Percentiles rank a stretch among this genome's conserved stretches.
Evolutionary conservation across 2,113 vertebrate species (phyloP).

Genomic region (Poecilia latipinna): DNA sequence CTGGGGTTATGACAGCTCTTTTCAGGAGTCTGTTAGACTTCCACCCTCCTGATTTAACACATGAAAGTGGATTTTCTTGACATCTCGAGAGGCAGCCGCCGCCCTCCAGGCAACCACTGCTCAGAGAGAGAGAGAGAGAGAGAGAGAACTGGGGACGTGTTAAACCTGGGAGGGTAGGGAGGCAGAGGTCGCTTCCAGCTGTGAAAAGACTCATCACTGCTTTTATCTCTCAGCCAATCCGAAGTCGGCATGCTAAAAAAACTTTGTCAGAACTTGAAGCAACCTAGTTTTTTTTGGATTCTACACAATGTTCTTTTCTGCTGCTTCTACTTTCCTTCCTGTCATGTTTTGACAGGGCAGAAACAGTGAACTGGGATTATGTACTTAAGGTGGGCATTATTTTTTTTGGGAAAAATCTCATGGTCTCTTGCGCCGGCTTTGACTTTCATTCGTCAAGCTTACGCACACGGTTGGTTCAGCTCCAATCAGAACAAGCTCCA

Average conservation of each 20-base stretch:
- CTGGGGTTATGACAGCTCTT: slow-evolving; percentile 56
- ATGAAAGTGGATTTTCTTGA: slow-evolving; percentile 58
- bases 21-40: slow-evolving; percentile 39
- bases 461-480: slow-evolving; percentile 13
- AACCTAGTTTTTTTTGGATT: slow-evolving; percentile 31
- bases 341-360: slow-evolving; percentile 39
- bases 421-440: slow-evolving; percentile 5
- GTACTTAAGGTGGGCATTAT: slow-evolving; percentile 16
- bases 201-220: slow-evolving; percentile 39
- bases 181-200: slow-evolving; percentile 36
- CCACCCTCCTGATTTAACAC: slow-evolving; percentile 33
- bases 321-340: not conserved
- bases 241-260: slow-evolving; percentile 12
- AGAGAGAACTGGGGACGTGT: slow-evolving; percentile 37
- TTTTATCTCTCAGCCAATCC: slow-evolving; percentile 41
- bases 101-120: slow-evolving; percentile 49
- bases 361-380: slow-evolving; percentile 27
- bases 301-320: slow-evolving; percentile 7
- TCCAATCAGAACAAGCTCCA: slow-evolving; percentile 11
- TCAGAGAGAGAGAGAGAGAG: slow-evolving; percentile 31
- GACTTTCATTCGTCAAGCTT: slow-evolving; percentile 24
- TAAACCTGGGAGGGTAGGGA: slow-evolving; percentile 22
- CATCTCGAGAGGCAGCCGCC: slow-evolving; percentile 45
- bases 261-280: slow-evolving; percentile 44
- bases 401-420: slow-evolving; percentile 39